Evolutionary conservation across 2,113 vertebrate genomes (phyloP), one percentile per base, ranked within the genome.

Genomic region (Cacatua alba): DNA sequence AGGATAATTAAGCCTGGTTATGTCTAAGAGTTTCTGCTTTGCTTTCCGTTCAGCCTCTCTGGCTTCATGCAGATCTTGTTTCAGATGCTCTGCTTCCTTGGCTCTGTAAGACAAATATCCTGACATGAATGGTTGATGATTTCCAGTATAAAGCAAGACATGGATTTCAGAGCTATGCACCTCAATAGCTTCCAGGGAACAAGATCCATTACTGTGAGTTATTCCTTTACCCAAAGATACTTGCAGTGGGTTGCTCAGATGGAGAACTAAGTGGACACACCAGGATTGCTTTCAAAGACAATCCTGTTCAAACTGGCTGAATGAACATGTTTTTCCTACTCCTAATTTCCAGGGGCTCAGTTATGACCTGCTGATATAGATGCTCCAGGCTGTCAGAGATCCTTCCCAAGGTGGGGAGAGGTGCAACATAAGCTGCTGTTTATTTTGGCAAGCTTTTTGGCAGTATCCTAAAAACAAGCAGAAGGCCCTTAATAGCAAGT

Each of bases 21-120:
- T 98, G 74, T 99, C 99, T 17, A 98, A 74, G 67, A 99, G 98
- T 93, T 98, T 99, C 96, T 99, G 98, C 62, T 99, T 99, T 5
- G 98, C 98, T 97, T 98, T 98, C 52, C 98, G 97, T 88, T 99
- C 99, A 2, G 99, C 98, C 43, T 99, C 99, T 79, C 99, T 98
- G 48, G 99, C 99, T 88, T 99, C 99, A 0, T 97, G 99, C 95
- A 99, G 98, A 94, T 99, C 99, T 92, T 99, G 99, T 63, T 99
- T 99, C 91, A 99, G 98, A 88, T 99, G 98, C 89, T 99, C 99
- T 6, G 98, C 98, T 86, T 99, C 99, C 95, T 99, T 99, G 86
- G 98, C 96, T 97, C 99, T 99, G 78, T 10, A 90, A 96, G 46
- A 76, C 7, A 93, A 95, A 93, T 5, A 71, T 4, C 48, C 60